Conservation (phyloP, 2,113 vertebrate genomes). For the Hemicordylus capensis region DNA sequence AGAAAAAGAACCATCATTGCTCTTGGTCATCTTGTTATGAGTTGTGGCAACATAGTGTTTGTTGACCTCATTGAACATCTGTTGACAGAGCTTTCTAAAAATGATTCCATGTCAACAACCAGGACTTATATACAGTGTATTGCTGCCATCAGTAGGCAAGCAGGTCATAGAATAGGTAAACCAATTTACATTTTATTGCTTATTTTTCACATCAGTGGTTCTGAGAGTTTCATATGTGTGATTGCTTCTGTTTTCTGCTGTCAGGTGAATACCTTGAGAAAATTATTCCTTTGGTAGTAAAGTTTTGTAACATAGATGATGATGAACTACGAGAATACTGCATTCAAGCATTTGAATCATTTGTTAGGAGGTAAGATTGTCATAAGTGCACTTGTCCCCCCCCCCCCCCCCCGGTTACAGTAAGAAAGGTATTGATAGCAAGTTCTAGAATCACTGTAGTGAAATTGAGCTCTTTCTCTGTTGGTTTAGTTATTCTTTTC, state of each 20-base stretch:
- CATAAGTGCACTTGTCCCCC: background rate
- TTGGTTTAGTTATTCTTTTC: background rate
- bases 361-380: conserved; percentile 88
- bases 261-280: conserved; percentile 98
- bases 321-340: conserved; percentile 97
- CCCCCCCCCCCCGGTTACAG: too few species aligned
- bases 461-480: background rate
- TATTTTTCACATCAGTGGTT: background rate
- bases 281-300: conserved; percentile 98
- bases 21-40: conserved; percentile 98
- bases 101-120: conserved; percentile 99
- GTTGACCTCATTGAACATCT: conserved; percentile 98
- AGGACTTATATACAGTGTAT: conserved; percentile 99
- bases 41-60: conserved; percentile 98
- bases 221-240: background rate
- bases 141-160: conserved; percentile 98
- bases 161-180: conserved; percentile 97
- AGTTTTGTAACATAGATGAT: conserved; percentile 98
- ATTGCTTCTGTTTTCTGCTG: conserved; percentile 36
- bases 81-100: conserved; percentile 93
- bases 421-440: background rate
- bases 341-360: conserved; percentile 99
- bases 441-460: background rate
- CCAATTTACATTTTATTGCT: conserved; percentile 37
- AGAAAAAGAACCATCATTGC: conserved; percentile 99